These are phyloP conservation scores for Aporophyla nigra DNA, from an alignment of 2,888 invertebrate species.

Conservation along the genomic window DNA sequence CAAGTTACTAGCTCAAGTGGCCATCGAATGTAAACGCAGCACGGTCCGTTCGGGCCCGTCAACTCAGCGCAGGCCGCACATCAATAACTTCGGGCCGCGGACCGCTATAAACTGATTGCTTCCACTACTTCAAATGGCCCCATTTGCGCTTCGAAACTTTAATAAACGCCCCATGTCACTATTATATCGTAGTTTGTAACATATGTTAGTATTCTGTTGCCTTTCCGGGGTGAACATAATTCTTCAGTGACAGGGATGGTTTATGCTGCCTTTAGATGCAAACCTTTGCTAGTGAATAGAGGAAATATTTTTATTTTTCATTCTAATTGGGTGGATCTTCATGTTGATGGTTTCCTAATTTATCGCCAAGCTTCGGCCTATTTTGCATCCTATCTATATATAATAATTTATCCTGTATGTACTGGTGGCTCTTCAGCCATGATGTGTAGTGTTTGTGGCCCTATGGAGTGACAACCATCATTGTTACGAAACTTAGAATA, in stretches of 20 bases:
- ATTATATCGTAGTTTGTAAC: constrained; percentile 53
- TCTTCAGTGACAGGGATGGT: constrained; percentile 29
- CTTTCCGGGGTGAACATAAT: constrained; percentile 49
- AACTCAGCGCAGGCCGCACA: constrained; percentile 78
- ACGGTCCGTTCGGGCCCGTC: constrained; percentile 72
- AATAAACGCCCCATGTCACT: constrained; percentile 61
- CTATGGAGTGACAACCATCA: not conserved
- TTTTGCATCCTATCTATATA: not conserved
- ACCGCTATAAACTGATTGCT: constrained; percentile 86
- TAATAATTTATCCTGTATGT: no score
- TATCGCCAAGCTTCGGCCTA: not conserved
- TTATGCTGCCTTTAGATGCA: constrained; percentile 32
- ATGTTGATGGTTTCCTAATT: constrained; percentile 3
- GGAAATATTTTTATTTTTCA: constrained; percentile 25
- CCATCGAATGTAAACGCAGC: constrained; percentile 69
- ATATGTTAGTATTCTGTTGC: constrained; percentile 54
- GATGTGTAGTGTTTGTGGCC: not conserved
- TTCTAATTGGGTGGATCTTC: constrained; percentile 42
- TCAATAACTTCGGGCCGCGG: constrained; percentile 81
- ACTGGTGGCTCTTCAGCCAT: not conserved
- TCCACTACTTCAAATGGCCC: constrained; percentile 75
- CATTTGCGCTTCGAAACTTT: constrained; percentile 70
- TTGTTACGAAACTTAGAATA: no score
- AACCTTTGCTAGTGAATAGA: constrained; percentile 6
- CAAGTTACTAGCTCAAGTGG: constrained; percentile 43